Conservation (phyloP, 2,888 invertebrate species). For the Venusia cambrica region DNA sequence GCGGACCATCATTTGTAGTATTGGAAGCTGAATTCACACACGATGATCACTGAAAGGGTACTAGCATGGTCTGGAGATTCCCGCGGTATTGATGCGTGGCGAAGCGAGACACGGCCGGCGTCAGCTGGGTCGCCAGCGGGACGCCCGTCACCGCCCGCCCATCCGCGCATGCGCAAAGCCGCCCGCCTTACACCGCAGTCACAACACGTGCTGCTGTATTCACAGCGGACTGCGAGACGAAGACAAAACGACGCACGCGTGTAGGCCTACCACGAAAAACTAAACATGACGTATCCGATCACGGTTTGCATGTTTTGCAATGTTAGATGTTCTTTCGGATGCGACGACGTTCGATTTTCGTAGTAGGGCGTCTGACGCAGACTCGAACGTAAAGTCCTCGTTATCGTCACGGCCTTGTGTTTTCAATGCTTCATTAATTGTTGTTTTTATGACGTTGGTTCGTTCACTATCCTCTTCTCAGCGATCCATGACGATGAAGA, state of each 20-base stretch:
- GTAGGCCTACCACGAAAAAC: too few species aligned
- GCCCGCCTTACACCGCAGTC: conserved; percentile 40
- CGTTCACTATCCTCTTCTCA: conserved; percentile 29
- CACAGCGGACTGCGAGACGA: conserved; percentile 18
- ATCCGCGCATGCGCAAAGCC: conserved; percentile 63
- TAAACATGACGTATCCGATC: too few species aligned
- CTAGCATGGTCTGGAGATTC: conserved; percentile 43
- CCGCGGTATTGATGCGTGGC: conserved; percentile 56
- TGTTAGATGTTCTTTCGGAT: too few species aligned
- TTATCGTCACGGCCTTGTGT: conserved; percentile 27
- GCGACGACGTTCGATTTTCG: too few species aligned
- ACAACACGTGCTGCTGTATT: conserved; percentile 32
- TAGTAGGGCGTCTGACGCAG: too few species aligned
- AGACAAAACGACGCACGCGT: conserved; percentile 20
- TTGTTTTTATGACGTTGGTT: conserved; percentile 30
- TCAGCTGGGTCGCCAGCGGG: conserved; percentile 66
- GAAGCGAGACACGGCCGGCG: conserved; percentile 59
- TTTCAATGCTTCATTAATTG: conserved; percentile 27
- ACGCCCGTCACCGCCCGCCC: conserved; percentile 51
- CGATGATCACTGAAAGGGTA: conserved; percentile 33
- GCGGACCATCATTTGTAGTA: conserved; percentile 75
- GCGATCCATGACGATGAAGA: too few species aligned
- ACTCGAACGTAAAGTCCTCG: conserved; percentile 30
- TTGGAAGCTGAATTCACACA: too few species aligned
- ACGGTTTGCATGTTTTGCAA: too few species aligned